Evolutionary conservation across 2,888 invertebrate species (phyloP).

Genomic region (Drosophila paranaensis): DNA sequence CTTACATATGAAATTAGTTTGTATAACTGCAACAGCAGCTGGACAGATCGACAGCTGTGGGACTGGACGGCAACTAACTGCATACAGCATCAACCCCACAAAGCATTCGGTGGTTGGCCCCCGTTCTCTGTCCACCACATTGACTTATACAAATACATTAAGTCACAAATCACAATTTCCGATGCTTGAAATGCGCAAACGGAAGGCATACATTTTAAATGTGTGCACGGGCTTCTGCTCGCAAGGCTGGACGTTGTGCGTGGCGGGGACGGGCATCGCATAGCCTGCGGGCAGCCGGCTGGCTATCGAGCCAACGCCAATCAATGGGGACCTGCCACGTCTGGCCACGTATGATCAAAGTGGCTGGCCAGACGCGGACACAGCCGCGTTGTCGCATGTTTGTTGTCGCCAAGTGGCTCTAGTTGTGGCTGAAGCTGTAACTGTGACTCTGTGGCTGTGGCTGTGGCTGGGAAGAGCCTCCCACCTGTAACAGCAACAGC

Average conservation of each 20-base stretch:
- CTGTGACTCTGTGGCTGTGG: constrained; percentile 18
- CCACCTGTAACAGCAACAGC: constrained; percentile 46
- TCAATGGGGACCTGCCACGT: constrained; percentile 53
- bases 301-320: constrained; percentile 73
- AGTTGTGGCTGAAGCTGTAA: constrained; percentile 19
- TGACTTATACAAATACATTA: constrained; percentile 80
- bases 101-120: constrained; percentile 20
- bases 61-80: constrained; percentile 20
- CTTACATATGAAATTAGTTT: constrained; percentile 83
- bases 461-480: constrained; percentile 43
- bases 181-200: constrained; percentile 77
- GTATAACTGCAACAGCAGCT: constrained; percentile 66
- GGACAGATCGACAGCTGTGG: constrained; percentile 16
- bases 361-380: constrained; percentile 51
- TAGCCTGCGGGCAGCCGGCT: constrained; percentile 68
- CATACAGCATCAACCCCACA: constrained; percentile 33
- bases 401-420: constrained; percentile 57
- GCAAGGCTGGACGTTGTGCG: constrained; percentile 12
- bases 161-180: constrained; percentile 83
- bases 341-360: constrained; percentile 53
- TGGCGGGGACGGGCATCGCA: constrained; percentile 35
- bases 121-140: constrained; percentile 40
- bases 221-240: constrained; percentile 50
- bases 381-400: constrained; percentile 76
- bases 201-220: constrained; percentile 80